Percentiles rank a stretch among this genome's conserved stretches.
Evolutionary conservation across 2,113 vertebrate species (phyloP).

Genomic region (Riparia riparia): DNA sequence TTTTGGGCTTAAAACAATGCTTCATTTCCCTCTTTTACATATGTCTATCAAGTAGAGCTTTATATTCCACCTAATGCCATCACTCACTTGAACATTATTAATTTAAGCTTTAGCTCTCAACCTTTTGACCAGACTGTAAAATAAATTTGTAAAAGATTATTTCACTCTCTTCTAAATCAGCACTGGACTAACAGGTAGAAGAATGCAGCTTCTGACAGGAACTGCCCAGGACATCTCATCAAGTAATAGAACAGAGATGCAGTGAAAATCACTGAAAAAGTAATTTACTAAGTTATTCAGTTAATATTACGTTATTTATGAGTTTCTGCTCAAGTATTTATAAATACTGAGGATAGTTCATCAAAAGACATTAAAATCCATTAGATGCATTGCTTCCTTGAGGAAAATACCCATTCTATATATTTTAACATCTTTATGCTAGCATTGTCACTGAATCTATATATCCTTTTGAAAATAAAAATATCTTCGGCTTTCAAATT

Average conservation of each 20-base stretch:
- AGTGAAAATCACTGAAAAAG: neutral
- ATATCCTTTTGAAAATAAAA: neutral
- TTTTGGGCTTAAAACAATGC: neutral
- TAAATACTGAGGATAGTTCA: neutral
- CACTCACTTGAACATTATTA: neutral
- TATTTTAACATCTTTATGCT: neutral
- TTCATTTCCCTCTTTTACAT: neutral
- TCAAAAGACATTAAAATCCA: neutral
- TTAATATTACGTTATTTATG: neutral
- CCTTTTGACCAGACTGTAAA: slow-evolving; percentile 18
- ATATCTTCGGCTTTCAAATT: neutral
- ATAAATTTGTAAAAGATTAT: slow-evolving; percentile 30
- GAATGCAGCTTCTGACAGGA: neutral
- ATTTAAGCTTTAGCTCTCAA: slow-evolving; percentile 25
- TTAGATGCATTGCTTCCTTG: neutral
- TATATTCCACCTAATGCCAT: neutral
- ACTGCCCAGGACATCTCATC: neutral
- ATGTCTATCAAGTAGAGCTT: neutral
- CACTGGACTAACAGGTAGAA: neutral
- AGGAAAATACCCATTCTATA: neutral
- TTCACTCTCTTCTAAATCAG: neutral
- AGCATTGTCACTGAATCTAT: neutral
- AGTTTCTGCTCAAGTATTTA: neutral
- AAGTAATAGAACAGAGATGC: neutral
- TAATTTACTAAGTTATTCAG: neutral